Evolutionary conservation across 2,888 invertebrate species (phyloP), one percentile per base, ranked within the genome.

Genomic region (Agrotis segetum): DNA sequence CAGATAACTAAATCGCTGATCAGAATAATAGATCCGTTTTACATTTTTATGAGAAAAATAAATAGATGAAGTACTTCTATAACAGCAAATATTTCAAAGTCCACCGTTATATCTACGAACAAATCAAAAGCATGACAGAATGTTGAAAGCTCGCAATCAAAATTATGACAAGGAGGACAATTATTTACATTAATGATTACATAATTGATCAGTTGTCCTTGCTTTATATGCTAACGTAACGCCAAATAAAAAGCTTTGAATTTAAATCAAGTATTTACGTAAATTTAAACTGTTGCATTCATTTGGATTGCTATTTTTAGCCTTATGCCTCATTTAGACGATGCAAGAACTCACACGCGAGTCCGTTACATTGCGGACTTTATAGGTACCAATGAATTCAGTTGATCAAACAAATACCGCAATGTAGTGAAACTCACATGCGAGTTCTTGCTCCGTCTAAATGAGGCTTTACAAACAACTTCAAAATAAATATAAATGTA

Each of bases 141-240:
- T 17, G 5, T 9, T 49, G 19, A 19, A 14, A 21, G 24, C 17
- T 44, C 19, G 1, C 14, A n/a, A 49, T 29, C 1, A 49, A 72
- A 19, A 1, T 44, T 19, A 29, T 62, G 3, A 16, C 29, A 46
- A 21, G 6, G 34, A 21, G 29, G 17, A 34, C 29, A 29, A n/a
- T 73, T 73, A n/a, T n/a, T n/a, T 73, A 21, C 49, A 73, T 50
- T 2, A 29, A 29, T 19, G 19, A 44, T 47, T 46, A 53, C 34
- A 7, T 34, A 34, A 14, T 49, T 50, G 24, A 72, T 40, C 68
- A 17, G 50, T 7, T 40, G n/a, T 68, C 24, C 19, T 61, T 61
- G n/a, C n/a, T 34, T 24, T 17, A n/a, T 67, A 40, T 21, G 40
- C 2, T 11, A 49, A 16, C 9, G 16, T 19, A 9, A 34, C 7